A percentile compares a stretch with the other conserved stretches of the same genome.
Conservation (phyloP, 2,888 invertebrate species). For the Nephrotoma guestfalica region DNA sequence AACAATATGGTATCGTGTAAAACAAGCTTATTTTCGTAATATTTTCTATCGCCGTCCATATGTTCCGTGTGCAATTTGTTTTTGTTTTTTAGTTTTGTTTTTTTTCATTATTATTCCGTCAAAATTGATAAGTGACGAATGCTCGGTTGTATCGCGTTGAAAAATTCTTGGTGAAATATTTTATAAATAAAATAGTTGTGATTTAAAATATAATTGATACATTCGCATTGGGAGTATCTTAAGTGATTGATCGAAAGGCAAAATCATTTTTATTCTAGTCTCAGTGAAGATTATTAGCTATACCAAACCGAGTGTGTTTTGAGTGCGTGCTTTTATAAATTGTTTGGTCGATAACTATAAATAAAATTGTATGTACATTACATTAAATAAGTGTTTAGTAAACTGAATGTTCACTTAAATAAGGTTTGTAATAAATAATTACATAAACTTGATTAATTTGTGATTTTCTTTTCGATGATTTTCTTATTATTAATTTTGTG, state of each 20-base stretch:
- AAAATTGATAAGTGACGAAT: conserved; percentile 1
- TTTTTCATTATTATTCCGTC: not conserved
- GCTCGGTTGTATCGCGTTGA: not conserved
- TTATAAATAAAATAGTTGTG: not conserved
- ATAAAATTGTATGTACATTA: not conserved
- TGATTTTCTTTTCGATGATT: not conserved
- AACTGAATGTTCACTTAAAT: not conserved
- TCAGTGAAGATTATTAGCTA: not conserved
- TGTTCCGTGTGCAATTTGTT: not conserved
- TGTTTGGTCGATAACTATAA: not conserved
- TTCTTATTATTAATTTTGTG: not conserved
- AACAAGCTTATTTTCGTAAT: not conserved
- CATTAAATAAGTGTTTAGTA: not conserved
- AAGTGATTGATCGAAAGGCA: not conserved
- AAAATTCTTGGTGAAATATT: not conserved
- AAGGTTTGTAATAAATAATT: not conserved
- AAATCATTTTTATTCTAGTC: not conserved
- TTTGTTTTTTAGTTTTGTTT: not conserved
- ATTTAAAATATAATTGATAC: not conserved
- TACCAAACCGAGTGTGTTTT: not conserved
- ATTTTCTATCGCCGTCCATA: not conserved
- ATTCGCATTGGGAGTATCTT: not conserved
- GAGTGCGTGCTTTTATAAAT: not conserved
- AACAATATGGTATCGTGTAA: not conserved
- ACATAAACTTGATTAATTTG: not conserved